A percentile compares a stretch with the other conserved stretches of the same genome.
phyloP scores from a whole-genome alignment of 2,113 vertebrate species.

The Nycticorax nycticorax region DNA sequence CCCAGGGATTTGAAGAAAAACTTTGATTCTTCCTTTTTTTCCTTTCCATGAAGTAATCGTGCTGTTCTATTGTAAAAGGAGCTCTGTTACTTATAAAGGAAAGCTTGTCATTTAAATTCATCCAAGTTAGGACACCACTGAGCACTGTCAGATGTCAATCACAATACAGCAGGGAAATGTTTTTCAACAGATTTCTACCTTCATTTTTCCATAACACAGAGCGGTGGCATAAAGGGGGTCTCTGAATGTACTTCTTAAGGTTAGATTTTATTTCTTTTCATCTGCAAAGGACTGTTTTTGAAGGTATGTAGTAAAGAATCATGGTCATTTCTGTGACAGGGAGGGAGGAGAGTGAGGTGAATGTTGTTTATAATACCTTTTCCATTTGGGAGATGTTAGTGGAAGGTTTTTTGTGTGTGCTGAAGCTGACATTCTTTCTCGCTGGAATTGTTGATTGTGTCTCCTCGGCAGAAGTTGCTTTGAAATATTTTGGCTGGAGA shows the following conservation, averaged over 20 bases:
- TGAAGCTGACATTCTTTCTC: constrained; percentile 13
- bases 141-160: constrained; percentile 82
- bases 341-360: constrained; percentile 56
- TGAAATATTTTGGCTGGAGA: constrained; percentile 60
- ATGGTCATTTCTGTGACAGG: constrained; percentile 64
- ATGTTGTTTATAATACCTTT: constrained; percentile 61
- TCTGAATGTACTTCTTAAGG: constrained; percentile 66
- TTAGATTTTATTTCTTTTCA: constrained; percentile 62
- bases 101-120: constrained; percentile 84
- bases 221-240: constrained; percentile 70
- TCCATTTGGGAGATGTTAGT: constrained; percentile 60
- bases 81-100: constrained; percentile 78
- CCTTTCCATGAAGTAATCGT: constrained; percentile 69
- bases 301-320: constrained; percentile 55
- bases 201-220: constrained; percentile 75
- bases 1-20: constrained; percentile 77
- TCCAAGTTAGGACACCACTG: constrained; percentile 80
- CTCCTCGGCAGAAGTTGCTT: constrained; percentile 49
- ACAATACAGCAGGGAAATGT: constrained; percentile 80
- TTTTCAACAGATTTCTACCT: constrained; percentile 80
- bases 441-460: constrained; percentile 13
- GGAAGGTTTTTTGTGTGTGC: constrained; percentile 40
- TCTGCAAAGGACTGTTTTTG: constrained; percentile 62
- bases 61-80: constrained; percentile 82
- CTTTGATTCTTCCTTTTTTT: constrained; percentile 79